These are phyloP conservation scores for Strix aluco DNA, from an alignment of 2,113 vertebrate species.

Conservation along the genomic window DNA sequence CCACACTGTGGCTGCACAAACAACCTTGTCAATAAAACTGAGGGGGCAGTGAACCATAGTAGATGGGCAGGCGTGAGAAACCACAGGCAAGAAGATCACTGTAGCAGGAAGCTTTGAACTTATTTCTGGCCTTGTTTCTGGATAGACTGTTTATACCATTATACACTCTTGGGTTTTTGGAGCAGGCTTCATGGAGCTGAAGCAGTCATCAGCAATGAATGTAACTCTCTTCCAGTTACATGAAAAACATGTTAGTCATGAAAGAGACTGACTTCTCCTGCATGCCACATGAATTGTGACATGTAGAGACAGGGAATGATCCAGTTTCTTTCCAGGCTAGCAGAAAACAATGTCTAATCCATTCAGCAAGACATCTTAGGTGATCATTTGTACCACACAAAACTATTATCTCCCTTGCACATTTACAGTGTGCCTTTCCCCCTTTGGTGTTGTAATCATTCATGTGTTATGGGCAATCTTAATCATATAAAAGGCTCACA, in stretches of 20 bases:
- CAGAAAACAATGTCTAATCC: background rate
- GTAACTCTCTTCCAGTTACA: background rate
- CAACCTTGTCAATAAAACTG: background rate
- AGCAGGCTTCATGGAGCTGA: background rate
- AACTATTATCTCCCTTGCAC: background rate
- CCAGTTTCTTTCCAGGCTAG: background rate
- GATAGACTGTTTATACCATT: background rate
- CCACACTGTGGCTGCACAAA: background rate
- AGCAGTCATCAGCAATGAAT: background rate
- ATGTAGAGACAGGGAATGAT: background rate
- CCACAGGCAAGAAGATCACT: background rate
- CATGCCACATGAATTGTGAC: background rate
- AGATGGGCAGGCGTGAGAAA: background rate
- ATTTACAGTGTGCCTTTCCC: background rate
- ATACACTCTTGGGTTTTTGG: background rate
- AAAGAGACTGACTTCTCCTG: background rate
- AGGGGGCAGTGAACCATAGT: background rate
- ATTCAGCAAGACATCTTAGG: background rate
- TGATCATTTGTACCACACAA: background rate
- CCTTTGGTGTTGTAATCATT: background rate
- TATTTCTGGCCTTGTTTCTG: background rate
- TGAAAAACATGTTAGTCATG: background rate
- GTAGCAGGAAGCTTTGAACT: background rate
- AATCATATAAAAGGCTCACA: background rate
- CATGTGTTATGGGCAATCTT: background rate